A percentile compares a stretch with the other conserved stretches of the same genome.
phyloP scores from a whole-genome alignment of 2,113 vertebrate genomes.

The Atrichornis clamosus region DNA sequence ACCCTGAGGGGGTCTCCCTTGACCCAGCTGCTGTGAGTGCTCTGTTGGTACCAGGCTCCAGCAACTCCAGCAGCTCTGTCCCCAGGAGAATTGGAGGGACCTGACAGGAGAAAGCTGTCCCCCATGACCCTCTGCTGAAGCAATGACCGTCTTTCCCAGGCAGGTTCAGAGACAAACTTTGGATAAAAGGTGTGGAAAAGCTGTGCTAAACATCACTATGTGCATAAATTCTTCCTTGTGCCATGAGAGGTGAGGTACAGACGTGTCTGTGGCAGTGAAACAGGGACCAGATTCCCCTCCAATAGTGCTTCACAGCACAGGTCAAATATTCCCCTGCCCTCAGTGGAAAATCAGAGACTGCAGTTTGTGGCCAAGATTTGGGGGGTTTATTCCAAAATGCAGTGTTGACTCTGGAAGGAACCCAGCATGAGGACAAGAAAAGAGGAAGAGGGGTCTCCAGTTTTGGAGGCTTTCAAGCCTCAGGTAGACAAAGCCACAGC shows the following conservation, averaged over 20 bases:
- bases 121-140: background rate
- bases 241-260: background rate
- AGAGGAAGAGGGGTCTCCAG: background rate
- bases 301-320: background rate
- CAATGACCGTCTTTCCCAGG: background rate
- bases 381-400: background rate
- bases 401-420: background rate
- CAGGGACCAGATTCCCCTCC: background rate
- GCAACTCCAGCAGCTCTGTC: background rate
- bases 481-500: background rate
- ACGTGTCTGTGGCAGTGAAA: background rate
- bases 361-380: background rate
- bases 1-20: background rate
- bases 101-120: background rate
- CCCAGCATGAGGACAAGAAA: background rate
- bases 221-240: background rate
- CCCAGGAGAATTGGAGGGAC: background rate
- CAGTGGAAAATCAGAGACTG: background rate
- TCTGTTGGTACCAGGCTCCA: background rate
- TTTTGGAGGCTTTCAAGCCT: background rate
- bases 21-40: rapidly evolving
- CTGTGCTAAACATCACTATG: background rate
- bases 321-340: background rate
- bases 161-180: background rate
- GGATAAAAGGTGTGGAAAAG: background rate